These are phyloP conservation scores for Drosophila ochracea DNA, from an alignment of 2,888 invertebrate species.

Conservation along the genomic window DNA sequence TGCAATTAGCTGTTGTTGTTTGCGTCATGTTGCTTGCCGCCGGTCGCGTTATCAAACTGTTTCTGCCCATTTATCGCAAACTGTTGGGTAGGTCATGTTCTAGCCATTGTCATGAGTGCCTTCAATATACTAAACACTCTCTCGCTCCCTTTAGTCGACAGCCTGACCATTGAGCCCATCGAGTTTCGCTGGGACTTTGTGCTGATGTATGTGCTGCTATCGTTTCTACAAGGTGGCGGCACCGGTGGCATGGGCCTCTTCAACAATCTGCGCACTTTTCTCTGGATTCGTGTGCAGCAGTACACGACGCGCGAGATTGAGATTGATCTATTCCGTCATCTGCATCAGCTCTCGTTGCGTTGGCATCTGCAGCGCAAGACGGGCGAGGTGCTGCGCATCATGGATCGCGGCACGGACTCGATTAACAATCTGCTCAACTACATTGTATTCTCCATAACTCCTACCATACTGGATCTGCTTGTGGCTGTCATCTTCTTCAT, in stretches of 20 bases:
- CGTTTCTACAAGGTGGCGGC: slow-evolving; percentile 98
- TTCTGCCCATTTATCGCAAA: slow-evolving; percentile 96
- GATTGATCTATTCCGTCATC: slow-evolving; percentile 93
- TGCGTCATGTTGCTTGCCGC: slow-evolving; percentile 91
- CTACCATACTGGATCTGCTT: slow-evolving; percentile 96
- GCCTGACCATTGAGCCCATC: slow-evolving; percentile 88
- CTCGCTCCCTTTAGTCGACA: slow-evolving; percentile 89
- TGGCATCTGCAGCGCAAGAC: slow-evolving; percentile 99
- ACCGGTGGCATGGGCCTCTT: slow-evolving; percentile 96
- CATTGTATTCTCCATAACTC: slow-evolving; percentile 96
- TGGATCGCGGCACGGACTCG: slow-evolving; percentile 98
- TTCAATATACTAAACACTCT: slow-evolving; percentile 16
- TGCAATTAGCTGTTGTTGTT: slow-evolving; percentile 93
- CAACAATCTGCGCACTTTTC: slow-evolving; percentile 94
- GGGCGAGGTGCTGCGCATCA: slow-evolving; percentile 97
- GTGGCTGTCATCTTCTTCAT: slow-evolving; percentile 96
- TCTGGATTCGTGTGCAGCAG: slow-evolving; percentile 98
- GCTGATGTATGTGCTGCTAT: slow-evolving; percentile 93
- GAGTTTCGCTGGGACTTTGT: slow-evolving; percentile 96
- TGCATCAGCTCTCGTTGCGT: slow-evolving; percentile 95
- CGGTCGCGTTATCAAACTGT: slow-evolving; percentile 95
- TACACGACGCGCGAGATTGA: slow-evolving; percentile 97
- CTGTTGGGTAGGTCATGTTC: slow-evolving; percentile 90
- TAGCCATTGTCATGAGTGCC: slow-evolving; percentile 4
- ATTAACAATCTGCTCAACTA: slow-evolving; percentile 97